These are phyloP conservation scores for Xenus cinereus DNA, from an alignment of 2,113 vertebrate genomes.

Conservation along the genomic window DNA sequence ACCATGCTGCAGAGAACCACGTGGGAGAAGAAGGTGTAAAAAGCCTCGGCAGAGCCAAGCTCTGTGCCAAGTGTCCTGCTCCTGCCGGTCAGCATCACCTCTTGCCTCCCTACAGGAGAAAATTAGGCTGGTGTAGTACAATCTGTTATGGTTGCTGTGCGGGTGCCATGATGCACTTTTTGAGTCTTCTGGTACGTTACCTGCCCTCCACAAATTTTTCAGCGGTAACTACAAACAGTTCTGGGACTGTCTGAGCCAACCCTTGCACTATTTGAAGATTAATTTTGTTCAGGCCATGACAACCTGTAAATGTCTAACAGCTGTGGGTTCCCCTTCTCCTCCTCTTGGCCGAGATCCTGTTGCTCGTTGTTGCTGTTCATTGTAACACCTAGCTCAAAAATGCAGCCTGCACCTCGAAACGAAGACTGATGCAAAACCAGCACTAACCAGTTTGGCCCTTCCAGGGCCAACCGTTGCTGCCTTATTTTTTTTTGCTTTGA, in stretches of 20 bases:
- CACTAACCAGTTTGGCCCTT: background rate
- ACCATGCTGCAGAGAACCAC: fast-evolving
- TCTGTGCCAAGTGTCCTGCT: background rate
- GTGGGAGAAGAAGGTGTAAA: background rate
- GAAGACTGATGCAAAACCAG: background rate
- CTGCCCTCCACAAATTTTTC: background rate
- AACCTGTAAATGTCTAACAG: background rate
- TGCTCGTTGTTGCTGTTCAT: background rate
- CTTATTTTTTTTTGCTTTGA: background rate
- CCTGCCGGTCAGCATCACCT: background rate
- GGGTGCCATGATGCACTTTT: background rate
- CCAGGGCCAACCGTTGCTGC: background rate
- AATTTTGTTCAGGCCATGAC: background rate
- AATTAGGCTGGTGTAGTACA: background rate
- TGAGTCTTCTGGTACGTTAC: background rate
- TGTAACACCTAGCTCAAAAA: background rate
- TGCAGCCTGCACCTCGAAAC: background rate
- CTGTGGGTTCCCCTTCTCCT: background rate
- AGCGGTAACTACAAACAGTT: background rate
- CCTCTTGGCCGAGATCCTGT: background rate
- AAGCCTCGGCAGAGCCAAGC: background rate
- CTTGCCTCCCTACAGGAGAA: background rate
- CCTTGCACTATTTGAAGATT: background rate
- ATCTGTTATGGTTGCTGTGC: background rate
- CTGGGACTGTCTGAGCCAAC: background rate